phyloP scores from a whole-genome alignment of 2,888 invertebrate genomes.

The Phymatocera aterrima region DNA sequence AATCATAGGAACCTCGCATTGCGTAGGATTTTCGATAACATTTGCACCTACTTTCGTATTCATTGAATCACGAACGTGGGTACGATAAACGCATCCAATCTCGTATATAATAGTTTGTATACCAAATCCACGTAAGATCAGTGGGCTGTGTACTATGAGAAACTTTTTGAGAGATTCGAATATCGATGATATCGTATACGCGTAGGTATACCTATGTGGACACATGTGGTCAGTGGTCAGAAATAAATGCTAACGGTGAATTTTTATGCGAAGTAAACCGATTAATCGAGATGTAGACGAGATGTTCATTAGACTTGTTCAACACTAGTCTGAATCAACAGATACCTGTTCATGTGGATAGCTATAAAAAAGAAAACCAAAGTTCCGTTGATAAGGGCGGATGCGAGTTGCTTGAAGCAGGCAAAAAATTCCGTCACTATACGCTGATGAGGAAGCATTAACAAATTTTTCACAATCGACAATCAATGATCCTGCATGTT shows the following conservation, averaged over 20 bases:
- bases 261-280: neutral
- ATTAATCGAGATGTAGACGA: neutral
- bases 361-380: neutral
- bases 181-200: neutral
- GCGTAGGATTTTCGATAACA: neutral
- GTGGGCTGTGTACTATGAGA: neutral
- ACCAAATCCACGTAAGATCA: neutral
- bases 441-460: neutral
- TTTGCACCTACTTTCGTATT: neutral
- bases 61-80: neutral
- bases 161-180: neutral
- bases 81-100: neutral
- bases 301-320: neutral
- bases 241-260: neutral
- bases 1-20: neutral
- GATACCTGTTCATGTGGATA: neutral
- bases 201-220: neutral
- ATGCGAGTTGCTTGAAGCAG: neutral
- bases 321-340: neutral
- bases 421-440: neutral
- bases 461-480: neutral
- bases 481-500: neutral
- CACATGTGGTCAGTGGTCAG: neutral
- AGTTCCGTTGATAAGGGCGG: neutral
- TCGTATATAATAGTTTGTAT: neutral